Evolutionary conservation across 2,113 vertebrate genomes (phyloP).

Genomic region (Odontophorus gujanensis): DNA sequence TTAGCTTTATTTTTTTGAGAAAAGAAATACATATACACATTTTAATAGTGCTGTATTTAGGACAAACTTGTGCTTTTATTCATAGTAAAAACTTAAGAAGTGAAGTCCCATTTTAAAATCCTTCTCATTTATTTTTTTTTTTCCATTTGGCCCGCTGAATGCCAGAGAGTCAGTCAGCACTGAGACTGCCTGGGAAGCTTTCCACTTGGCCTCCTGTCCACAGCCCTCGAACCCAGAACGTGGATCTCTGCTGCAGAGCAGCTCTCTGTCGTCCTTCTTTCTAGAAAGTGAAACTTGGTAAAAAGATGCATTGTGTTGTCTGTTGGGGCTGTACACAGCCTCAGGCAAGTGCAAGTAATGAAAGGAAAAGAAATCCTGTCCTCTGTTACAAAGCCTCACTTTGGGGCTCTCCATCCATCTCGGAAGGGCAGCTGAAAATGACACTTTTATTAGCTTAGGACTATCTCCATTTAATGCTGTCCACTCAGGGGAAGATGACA

Average conservation of each 20-base stretch:
- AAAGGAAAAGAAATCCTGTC: not conserved
- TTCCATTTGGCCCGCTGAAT: conserved; percentile 30
- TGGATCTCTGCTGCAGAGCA: conserved; percentile 37
- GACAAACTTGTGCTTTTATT: conserved; percentile 75
- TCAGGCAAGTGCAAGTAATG: conserved; percentile 31
- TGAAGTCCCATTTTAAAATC: conserved; percentile 61
- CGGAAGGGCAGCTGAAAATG: conserved; percentile 6
- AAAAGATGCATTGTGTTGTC: conserved; percentile 31
- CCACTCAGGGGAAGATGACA: not conserved
- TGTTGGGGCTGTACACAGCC: conserved; percentile 8
- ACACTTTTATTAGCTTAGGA: not conserved
- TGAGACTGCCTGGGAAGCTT: conserved; percentile 33
- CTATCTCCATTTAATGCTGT: not conserved
- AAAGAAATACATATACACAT: conserved; percentile 67
- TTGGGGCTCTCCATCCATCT: not conserved
- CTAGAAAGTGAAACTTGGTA: conserved; percentile 21
- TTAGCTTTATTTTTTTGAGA: conserved; percentile 21
- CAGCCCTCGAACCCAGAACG: conserved; percentile 19
- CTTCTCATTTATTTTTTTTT: not conserved
- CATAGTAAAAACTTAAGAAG: conserved; percentile 63
- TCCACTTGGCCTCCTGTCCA: not conserved
- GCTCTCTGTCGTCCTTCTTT: not conserved
- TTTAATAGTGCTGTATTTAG: conserved; percentile 78
- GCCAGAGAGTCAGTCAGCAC: conserved; percentile 21
- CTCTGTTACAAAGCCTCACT: not conserved